Evolutionary conservation across 2,113 vertebrate genomes (phyloP), one percentile per base, ranked within the genome.

Genomic region (Heterocephalus glaber): DNA sequence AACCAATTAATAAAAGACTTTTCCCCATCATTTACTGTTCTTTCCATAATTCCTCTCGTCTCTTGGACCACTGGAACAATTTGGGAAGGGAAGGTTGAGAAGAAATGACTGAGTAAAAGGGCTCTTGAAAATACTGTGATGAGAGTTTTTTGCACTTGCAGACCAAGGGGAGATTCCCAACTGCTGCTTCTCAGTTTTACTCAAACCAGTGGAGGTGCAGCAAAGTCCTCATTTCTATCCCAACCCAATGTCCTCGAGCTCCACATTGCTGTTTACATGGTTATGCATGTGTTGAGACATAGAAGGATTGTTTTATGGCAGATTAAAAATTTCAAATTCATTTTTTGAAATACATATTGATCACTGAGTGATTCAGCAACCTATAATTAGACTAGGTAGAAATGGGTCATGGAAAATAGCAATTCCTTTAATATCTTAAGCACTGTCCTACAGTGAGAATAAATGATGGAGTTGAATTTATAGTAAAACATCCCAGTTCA

Each of bases 61-160:
- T 20, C 74, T 41, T 13, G 0, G 3, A 1, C 22, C 20, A 19
- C 33, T 65, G 20, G 3, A 41, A 11, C 7, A 33, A 11, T 16
- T 70, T 41, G 54, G 28, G 30, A 79, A 90, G 10, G 10, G 12
- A 52, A n/a, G 1, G 20, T 3, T 65, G 20, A 14, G 2, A 17
- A 52, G n/a, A 41, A 79, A n/a, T 24, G 8, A 33, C 13, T 38
- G n/a, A 77, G 58, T 16, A 77, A 65, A 86, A 14, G 11, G 0
- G 0, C 0, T n/a, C 16, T 91, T 30, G 17, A 33, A 58, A n/a
- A 35, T 16, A 74, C 1, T 17, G 9, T 17, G 14, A 1, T 9
- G 8, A 22, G 10, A 7, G 35, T 14, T 6, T 38, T 22, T 22
- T 26, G 12, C 22, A 7, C n/a, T 10, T 56, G 44, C n/a, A 12